Conservation (phyloP, 2,113 vertebrate genomes). For the Lipophrys pholis region DNA sequence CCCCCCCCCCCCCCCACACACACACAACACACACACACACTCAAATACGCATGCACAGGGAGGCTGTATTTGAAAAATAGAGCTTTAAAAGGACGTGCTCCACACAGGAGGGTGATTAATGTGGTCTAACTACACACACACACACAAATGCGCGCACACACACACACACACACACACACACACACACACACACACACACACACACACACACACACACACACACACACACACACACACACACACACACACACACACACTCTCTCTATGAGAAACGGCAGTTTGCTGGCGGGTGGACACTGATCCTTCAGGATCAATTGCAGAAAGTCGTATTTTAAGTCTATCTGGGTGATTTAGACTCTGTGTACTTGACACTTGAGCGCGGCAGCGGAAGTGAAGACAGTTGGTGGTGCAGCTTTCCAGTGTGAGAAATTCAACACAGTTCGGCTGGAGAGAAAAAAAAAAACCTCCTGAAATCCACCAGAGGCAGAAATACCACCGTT, state of each 20-base stretch:
- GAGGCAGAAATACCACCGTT: slow-evolving; percentile 4
- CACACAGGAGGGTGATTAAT: slow-evolving; percentile 58
- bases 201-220: neutral
- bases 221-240: too few relatives aligned
- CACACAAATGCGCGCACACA: too few relatives aligned
- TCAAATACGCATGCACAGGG: slow-evolving; percentile 14
- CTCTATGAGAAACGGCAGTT: slow-evolving; percentile 57
- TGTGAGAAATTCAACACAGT: slow-evolving; percentile 65
- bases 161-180: slow-evolving; percentile 20
- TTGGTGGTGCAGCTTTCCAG: slow-evolving; percentile 14
- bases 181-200: slow-evolving; percentile 7
- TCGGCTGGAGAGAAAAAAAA: slow-evolving; percentile 19
- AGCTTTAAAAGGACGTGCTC: slow-evolving; percentile 53
- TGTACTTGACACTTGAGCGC: slow-evolving; percentile 64
- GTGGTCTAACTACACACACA: slow-evolving; percentile 45
- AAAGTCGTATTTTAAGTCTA: slow-evolving; percentile 59
- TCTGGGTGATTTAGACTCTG: slow-evolving; percentile 62
- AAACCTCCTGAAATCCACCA: neutral
- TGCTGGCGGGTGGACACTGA: slow-evolving; percentile 59
- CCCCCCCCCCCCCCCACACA: too few relatives aligned
- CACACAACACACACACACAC: slow-evolving; percentile 41
- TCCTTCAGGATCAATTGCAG: slow-evolving; percentile 64
- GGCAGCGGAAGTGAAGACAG: slow-evolving; percentile 43
- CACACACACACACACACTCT: too few relatives aligned
- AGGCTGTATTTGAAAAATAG: slow-evolving; percentile 49